Conservation (phyloP, 2,797 vertebrate species). For the Sebastes diploproa region DNA sequence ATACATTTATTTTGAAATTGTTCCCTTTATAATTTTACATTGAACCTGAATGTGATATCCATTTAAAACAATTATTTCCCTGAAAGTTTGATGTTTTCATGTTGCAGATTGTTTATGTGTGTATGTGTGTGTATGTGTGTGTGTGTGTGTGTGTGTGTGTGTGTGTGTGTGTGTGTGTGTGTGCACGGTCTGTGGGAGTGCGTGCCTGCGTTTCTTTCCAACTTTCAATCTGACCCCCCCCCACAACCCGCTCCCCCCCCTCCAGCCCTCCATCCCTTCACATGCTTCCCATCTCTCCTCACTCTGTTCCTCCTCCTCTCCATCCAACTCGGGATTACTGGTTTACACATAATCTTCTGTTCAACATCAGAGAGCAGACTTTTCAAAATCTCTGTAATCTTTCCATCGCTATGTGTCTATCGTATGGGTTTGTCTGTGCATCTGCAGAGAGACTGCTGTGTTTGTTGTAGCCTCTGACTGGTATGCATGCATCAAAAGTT, state of each 20-base stretch:
- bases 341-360: conserved; percentile 82
- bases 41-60: background rate
- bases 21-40: background rate
- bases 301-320: conserved; percentile 45
- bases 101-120: background rate
- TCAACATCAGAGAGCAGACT: conserved; percentile 80
- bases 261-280: conserved; percentile 13
- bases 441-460: conserved; percentile 25
- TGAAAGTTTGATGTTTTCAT: background rate
- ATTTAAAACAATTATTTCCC: background rate
- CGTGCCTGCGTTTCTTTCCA: conserved; percentile 42
- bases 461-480: conserved; percentile 18
- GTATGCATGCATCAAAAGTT: conserved; percentile 6
- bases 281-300: conserved; percentile 52
- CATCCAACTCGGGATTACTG: conserved; percentile 81
- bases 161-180: background rate
- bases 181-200: background rate
- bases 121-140: background rate
- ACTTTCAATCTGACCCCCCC: conserved; percentile 48
- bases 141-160: too few species aligned
- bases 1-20: background rate
- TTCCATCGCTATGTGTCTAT: conserved; percentile 62
- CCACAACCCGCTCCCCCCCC: conserved; percentile 5
- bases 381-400: conserved; percentile 82
- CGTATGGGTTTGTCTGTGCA: conserved; percentile 53